phyloP scores from a whole-genome alignment of 2,797 vertebrate genomes.

The Sebastes iracundus region DNA sequence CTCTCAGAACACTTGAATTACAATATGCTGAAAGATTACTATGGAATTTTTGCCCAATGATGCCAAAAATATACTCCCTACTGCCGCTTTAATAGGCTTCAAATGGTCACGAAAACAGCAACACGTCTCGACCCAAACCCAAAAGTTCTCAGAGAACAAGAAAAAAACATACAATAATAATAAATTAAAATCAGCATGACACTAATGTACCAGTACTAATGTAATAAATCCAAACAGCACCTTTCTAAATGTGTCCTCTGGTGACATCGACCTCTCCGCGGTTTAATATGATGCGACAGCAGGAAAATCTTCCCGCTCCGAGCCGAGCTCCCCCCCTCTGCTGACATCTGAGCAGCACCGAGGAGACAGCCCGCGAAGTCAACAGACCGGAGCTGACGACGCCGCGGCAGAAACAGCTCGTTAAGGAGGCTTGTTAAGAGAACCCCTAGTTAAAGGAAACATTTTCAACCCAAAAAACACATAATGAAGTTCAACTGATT shows the following conservation, averaged over 20 bases:
- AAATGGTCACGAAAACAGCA: neutral
- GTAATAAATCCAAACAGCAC: neutral
- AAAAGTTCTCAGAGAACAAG: too few relatives aligned
- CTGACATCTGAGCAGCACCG: conserved; percentile 40
- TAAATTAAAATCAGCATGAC: neutral
- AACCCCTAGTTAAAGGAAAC: neutral
- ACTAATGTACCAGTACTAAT: neutral
- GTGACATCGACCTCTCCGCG: neutral
- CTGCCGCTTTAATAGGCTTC: too few relatives aligned
- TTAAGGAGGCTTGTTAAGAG: conserved; percentile 28
- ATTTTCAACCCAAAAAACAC: neutral
- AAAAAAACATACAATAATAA: neutral
- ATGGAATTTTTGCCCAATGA: too few relatives aligned
- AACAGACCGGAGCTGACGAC: conserved; percentile 2
- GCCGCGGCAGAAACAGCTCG: neutral
- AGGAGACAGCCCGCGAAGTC: conserved; percentile 13
- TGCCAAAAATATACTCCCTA: too few relatives aligned
- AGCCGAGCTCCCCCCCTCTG: neutral
- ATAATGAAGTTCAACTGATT: neutral
- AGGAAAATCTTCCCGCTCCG: conserved; percentile 7
- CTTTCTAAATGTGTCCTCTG: conserved; percentile 1
- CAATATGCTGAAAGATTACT: too few relatives aligned
- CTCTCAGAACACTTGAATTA: too few relatives aligned
- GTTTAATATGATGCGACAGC: conserved; percentile 21
- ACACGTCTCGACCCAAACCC: neutral